Base-by-base conservation (phyloP, 1,140 invertebrate genomes). In the Drosophila biarmipes region DNA sequence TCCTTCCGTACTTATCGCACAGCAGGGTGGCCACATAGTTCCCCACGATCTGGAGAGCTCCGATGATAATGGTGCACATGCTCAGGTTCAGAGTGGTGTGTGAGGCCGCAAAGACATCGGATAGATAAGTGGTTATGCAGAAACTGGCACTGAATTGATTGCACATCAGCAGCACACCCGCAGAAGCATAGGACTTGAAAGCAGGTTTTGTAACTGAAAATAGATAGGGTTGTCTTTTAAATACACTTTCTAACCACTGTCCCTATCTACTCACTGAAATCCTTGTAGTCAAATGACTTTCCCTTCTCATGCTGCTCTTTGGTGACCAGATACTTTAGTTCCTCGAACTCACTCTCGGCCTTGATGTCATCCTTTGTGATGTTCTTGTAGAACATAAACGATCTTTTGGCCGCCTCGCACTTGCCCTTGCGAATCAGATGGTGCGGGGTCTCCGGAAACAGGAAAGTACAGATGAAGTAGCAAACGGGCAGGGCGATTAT, bases 381-480 rank as follows among this genome's bases (percentile, higher is more conserved):
- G 10, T 80, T 82, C 10, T 90, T 80, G 19, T 92, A 92, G 46
- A 87, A 92, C 43, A 68, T 61, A 37, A 97, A 92, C 4, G 95
- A 93, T 11, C 92, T 92, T 45, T 95, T 93, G 0, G 97, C 97
- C 38, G 95, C 94, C 4, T 93, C 92, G 19, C 94, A 92, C 12
- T 94, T 92, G 11, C 94, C 94, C 85, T 93, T 93, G 64, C 93
- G 93, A 58, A 96, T 92, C 1, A 95, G 91, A 92, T 95, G 96
- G 11, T 94, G 93, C 0, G 97, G 97, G 7, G 97, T 97, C 91
- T 98, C 97, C 0, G 97, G 97, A 92, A 98, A 62, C 80, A 94
- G 95, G 31, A 94, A 64, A 15, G 97, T 96, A 1, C 93, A 92
- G 0, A 94, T 53, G 0, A 96, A 91, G 35, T 96, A 95, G 0